Percentiles rank a stretch among this genome's conserved stretches.
Conservation (phyloP, 2,797 vertebrate genomes). For the Eulemur rubriventer region DNA sequence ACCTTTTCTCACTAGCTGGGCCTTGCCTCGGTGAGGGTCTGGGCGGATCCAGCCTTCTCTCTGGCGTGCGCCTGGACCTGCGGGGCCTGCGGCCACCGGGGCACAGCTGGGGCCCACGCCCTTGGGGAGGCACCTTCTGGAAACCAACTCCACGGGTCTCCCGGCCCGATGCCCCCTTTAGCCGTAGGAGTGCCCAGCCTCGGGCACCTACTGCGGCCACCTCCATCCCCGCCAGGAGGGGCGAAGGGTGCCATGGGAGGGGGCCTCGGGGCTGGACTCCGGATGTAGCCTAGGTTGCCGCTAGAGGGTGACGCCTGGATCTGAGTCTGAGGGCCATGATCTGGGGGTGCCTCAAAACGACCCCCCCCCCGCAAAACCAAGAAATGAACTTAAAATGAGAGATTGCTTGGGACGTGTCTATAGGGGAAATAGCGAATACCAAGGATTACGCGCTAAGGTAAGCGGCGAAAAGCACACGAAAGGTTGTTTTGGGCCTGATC, state of each 20-base stretch:
- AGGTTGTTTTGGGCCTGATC: not conserved
- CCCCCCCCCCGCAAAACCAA: not conserved
- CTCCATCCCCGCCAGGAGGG: too few relatives aligned
- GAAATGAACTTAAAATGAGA: not conserved
- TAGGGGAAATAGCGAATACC: not conserved
- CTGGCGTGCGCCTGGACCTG: accelerated
- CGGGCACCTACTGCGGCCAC: too few relatives aligned
- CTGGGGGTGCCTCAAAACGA: not conserved
- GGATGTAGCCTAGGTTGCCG: not conserved
- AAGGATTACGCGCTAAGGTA: accelerated
- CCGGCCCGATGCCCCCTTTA: not conserved
- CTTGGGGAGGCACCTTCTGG: not conserved
- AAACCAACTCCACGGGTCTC: not conserved
- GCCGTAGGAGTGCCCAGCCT: not conserved
- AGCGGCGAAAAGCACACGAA: accelerated
- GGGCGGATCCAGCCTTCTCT: not conserved
- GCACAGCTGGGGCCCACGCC: not conserved
- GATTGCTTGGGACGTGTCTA: not conserved
- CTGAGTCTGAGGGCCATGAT: not conserved
- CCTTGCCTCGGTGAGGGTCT: not conserved
- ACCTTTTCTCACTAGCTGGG: not conserved
- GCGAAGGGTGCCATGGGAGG: not conserved
- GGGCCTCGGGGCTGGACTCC: not conserved
- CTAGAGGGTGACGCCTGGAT: not conserved
- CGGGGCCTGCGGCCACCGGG: not conserved